A percentile compares a stretch with the other conserved stretches of the same genome.
These are phyloP conservation scores for Venustaconcha ellipsiformis DNA, from an alignment of 1,140 invertebrate genomes.

Conservation along the genomic window DNA sequence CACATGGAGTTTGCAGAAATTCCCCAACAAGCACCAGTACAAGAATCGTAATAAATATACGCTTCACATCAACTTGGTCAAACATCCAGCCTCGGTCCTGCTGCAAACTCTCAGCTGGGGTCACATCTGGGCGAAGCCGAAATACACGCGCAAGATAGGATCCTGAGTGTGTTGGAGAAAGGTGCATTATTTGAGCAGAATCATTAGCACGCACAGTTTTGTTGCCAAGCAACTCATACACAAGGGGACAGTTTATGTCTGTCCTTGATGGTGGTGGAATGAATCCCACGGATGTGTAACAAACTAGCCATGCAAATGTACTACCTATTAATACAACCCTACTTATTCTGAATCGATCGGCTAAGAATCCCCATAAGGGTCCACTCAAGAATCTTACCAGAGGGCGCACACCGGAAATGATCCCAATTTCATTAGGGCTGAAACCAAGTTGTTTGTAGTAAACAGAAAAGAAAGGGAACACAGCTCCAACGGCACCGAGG, in stretches of 20 bases:
- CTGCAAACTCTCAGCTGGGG: constrained; percentile 21
- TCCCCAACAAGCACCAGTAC: constrained; percentile 24
- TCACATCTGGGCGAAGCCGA: not conserved
- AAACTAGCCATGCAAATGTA: constrained; percentile 23
- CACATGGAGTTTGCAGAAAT: constrained; percentile 24
- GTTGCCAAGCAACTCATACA: constrained; percentile 4
- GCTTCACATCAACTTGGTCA: not conserved
- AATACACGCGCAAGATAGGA: not conserved
- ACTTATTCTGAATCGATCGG: constrained; percentile 24
- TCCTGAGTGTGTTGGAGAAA: constrained; percentile 3
- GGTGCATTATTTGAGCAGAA: not conserved
- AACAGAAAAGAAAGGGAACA: constrained; percentile 30
- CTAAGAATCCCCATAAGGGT: constrained; percentile 18
- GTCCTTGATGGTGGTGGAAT: constrained; percentile 10
- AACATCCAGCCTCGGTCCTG: constrained; percentile 30
- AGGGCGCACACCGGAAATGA: constrained; percentile 24
- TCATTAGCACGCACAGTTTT: not conserved
- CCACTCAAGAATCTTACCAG: constrained; percentile 25
- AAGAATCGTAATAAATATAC: constrained; percentile 11
- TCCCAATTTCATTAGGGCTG: constrained; percentile 29
- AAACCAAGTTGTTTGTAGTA: constrained; percentile 34
- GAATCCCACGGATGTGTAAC: constrained; percentile 20
- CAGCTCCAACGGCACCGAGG: constrained; percentile 16
- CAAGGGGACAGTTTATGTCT: constrained; percentile 12
- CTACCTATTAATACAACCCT: constrained; percentile 19